Evolutionary conservation across 1,140 invertebrate genomes (phyloP).

Genomic region (Micrasema minimum): DNA sequence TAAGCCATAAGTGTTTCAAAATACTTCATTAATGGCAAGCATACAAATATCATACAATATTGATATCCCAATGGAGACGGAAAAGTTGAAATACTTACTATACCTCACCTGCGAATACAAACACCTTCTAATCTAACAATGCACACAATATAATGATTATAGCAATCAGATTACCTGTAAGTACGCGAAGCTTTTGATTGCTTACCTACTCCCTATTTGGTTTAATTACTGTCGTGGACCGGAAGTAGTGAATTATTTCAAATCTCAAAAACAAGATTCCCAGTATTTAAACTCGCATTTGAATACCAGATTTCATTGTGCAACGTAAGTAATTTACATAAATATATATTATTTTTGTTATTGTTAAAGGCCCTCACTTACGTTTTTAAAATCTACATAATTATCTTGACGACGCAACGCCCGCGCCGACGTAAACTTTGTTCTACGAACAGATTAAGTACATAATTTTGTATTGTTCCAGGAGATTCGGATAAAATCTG

Average conservation of each 20-base stretch:
- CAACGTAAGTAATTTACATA: conserved; percentile 20
- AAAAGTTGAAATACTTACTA: too few relatives aligned
- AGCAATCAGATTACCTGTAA: conserved; percentile 11
- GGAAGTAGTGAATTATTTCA: conserved; percentile 29
- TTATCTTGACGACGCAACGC: background rate
- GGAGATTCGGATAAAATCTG: too few relatives aligned
- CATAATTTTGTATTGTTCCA: too few relatives aligned
- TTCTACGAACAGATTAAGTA: too few relatives aligned
- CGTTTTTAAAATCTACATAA: conserved; percentile 18
- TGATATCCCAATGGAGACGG: too few relatives aligned
- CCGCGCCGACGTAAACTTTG: background rate
- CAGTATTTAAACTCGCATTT: conserved; percentile 31
- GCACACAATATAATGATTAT: conserved; percentile 6
- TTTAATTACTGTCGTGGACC: conserved; percentile 19
- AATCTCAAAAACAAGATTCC: conserved; percentile 18
- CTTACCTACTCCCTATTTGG: conserved; percentile 12
- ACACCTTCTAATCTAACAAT: background rate
- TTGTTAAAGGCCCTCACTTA: conserved; percentile 20
- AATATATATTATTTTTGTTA: conserved; percentile 22
- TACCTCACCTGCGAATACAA: conserved; percentile 2
- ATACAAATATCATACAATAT: too few relatives aligned
- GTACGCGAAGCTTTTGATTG: conserved; percentile 8
- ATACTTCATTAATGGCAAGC: too few relatives aligned
- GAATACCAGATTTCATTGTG: conserved; percentile 35
- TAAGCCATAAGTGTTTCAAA: too few relatives aligned